Conservation (phyloP, 2,113 vertebrate species). For the Channa argus region DNA sequence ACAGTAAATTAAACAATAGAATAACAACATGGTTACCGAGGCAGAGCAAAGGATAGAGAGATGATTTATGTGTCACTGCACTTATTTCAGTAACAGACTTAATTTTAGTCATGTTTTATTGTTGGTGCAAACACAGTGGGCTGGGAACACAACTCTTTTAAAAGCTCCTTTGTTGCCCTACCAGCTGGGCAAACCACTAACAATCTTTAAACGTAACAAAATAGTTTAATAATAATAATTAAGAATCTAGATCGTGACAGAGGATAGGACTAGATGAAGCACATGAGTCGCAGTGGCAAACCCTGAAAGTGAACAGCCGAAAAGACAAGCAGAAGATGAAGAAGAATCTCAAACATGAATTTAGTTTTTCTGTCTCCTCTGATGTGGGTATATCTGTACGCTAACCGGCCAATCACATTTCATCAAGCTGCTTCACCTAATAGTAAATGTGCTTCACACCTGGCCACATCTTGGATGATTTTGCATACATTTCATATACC, state of each 20-base stretch:
- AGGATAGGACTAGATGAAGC: too few species aligned
- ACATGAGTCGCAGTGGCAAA: too few species aligned
- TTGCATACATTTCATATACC: neutral
- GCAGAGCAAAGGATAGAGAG: neutral
- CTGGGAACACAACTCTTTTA: neutral
- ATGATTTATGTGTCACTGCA: slow-evolving; percentile 17
- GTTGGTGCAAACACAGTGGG: too few species aligned
- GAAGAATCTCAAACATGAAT: too few species aligned
- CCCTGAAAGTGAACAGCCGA: too few species aligned
- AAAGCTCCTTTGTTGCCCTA: neutral
- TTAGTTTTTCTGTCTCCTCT: too few species aligned
- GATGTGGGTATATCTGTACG: too few species aligned
- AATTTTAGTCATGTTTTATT: neutral
- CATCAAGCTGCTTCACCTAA: too few species aligned
- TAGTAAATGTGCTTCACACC: neutral
- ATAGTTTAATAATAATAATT: too few species aligned
- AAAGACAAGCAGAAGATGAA: too few species aligned
- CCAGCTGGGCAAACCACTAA: neutral
- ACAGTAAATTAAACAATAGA: neutral
- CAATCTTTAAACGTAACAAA: neutral
- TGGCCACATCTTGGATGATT: neutral
- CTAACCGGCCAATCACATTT: too few species aligned
- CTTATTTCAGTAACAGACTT: slow-evolving; percentile 6
- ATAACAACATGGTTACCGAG: neutral
- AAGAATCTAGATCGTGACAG: too few species aligned